A percentile compares a stretch with the other conserved stretches of the same genome.
Conservation (phyloP, 2,888 invertebrate species). For the Bembecia ichneumoniformis region DNA sequence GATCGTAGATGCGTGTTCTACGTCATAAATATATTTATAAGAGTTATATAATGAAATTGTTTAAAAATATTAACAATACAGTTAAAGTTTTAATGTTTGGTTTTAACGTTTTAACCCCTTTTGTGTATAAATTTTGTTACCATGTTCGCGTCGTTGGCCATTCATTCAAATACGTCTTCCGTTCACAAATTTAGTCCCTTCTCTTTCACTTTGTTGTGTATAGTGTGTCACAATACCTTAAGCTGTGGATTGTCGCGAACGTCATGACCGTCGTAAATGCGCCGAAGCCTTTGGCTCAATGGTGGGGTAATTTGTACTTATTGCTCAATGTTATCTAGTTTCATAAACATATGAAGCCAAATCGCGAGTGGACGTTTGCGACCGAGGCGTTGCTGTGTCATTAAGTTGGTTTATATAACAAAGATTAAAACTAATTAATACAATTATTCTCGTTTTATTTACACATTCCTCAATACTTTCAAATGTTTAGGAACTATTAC, state of each 20-base stretch:
- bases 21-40: slow-evolving; percentile 18
- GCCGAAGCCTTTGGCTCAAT: no score
- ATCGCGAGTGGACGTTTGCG: slow-evolving; percentile 1
- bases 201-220: slow-evolving; percentile 56
- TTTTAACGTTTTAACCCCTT: slow-evolving; percentile 23
- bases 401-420: slow-evolving; percentile 66
- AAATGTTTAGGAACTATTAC: background rate
- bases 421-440: slow-evolving; percentile 71
- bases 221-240: slow-evolving; percentile 25
- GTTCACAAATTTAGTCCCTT: slow-evolving; percentile 8
- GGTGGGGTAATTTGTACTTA: slow-evolving; percentile 11
- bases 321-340: slow-evolving; percentile 65
- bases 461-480: background rate
- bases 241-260: slow-evolving; percentile 2
- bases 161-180: slow-evolving; percentile 45
- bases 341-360: slow-evolving; percentile 42
- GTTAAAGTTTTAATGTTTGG: slow-evolving; percentile 25
- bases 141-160: slow-evolving; percentile 50
- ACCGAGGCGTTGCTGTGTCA: background rate
- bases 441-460: slow-evolving; percentile 43
- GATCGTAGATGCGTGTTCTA: slow-evolving; percentile 12
- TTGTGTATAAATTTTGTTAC: slow-evolving; percentile 36
- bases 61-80: slow-evolving; percentile 26
- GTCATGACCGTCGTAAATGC: background rate
- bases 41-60: slow-evolving; percentile 22